phyloP scores from a whole-genome alignment of 2,888 invertebrate species.

The Bombylius discolor region DNA sequence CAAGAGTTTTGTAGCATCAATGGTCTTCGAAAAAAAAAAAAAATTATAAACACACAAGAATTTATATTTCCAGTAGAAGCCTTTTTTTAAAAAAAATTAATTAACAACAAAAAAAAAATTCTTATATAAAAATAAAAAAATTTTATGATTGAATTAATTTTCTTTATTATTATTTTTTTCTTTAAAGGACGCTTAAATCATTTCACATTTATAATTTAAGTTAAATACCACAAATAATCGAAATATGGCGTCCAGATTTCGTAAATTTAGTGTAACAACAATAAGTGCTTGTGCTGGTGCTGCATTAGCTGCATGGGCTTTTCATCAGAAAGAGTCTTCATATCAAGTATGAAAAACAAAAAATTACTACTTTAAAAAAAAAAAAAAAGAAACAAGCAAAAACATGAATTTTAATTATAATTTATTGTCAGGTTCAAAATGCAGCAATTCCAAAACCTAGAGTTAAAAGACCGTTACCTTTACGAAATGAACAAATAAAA shows the following conservation, averaged over 20 bases:
- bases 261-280: conserved; percentile 33
- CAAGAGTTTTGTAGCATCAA: too few relatives aligned
- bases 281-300: conserved; percentile 33
- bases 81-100: too few relatives aligned
- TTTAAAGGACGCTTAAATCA: too few relatives aligned
- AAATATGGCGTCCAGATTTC: conserved; percentile 32
- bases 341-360: conserved; percentile 18
- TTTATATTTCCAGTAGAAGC: too few relatives aligned
- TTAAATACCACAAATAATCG: not conserved
- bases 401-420: not conserved
- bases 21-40: too few relatives aligned
- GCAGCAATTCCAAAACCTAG: conserved; percentile 30
- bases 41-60: too few relatives aligned
- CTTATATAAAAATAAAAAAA: too few relatives aligned
- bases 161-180: too few relatives aligned
- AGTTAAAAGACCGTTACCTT: conserved; percentile 61
- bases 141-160: too few relatives aligned
- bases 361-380: not conserved
- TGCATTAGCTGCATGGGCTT: conserved; percentile 28
- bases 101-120: too few relatives aligned
- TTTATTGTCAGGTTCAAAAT: conserved; percentile 24
- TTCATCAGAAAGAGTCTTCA: conserved; percentile 27
- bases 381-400: not conserved
- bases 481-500: conserved; percentile 65
- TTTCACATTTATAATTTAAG: not conserved